These are phyloP conservation scores for Chrysina gloriosa DNA, from an alignment of 2,888 invertebrate species.

Conservation along the genomic window DNA sequence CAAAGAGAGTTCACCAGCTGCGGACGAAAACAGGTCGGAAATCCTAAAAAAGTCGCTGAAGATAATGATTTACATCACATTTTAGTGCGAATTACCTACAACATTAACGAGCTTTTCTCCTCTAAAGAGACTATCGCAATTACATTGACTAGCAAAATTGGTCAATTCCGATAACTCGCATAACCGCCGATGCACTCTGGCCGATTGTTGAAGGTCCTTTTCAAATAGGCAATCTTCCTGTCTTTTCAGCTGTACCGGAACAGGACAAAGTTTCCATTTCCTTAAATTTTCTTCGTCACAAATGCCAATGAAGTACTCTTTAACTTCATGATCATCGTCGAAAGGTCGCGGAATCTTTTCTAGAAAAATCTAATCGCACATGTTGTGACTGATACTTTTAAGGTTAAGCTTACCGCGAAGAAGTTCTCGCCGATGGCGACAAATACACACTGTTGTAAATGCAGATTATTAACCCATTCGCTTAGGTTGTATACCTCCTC, in stretches of 20 bases:
- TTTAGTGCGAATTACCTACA: conserved; percentile 54
- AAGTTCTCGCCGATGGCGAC: conserved; percentile 65
- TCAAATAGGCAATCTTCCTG: conserved; percentile 59
- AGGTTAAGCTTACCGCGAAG: conserved; percentile 61
- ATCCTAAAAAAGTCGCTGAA: conserved; percentile 56
- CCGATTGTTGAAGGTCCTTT: conserved; percentile 56
- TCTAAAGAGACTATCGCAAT: conserved; percentile 56
- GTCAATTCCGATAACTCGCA: conserved; percentile 63
- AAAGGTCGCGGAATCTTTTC: conserved; percentile 53
- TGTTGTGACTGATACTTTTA: neutral
- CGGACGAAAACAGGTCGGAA: conserved; percentile 64
- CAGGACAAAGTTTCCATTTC: conserved; percentile 63
- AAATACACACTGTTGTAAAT: conserved; percentile 65
- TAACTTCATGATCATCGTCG: conserved; percentile 47
- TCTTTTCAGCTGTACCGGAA: conserved; percentile 55
- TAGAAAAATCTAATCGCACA: conserved; percentile 56
- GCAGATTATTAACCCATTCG: conserved; percentile 60
- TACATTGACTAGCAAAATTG: conserved; percentile 53
- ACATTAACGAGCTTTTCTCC: conserved; percentile 60
- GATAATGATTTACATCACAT: neutral
- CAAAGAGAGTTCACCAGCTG: conserved; percentile 62
- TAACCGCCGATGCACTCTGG: conserved; percentile 63
- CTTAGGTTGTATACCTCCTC: conserved; percentile 60
- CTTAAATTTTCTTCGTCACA: conserved; percentile 62
- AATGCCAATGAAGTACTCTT: conserved; percentile 64